Percentiles rank a stretch among this genome's conserved stretches.
These are phyloP conservation scores for Maconellicoccus hirsutus DNA, from an alignment of 1,140 invertebrate genomes.

Conservation along the genomic window DNA sequence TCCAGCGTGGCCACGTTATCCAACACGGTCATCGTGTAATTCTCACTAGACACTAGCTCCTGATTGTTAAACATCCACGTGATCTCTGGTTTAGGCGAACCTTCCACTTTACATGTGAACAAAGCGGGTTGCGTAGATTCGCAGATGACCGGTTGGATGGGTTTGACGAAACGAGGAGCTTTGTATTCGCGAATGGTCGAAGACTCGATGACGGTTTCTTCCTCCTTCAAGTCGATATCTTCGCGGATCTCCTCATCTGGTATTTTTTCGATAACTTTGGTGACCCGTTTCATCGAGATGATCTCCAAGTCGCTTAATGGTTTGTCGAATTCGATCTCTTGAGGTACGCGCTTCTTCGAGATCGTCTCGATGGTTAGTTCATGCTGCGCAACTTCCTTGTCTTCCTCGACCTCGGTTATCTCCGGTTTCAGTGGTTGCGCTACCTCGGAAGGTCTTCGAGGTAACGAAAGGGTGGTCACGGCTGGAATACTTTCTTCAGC, in stretches of 20 bases:
- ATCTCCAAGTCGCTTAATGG: slow-evolving; percentile 45
- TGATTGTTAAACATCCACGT: slow-evolving; percentile 65
- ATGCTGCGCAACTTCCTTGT: slow-evolving; percentile 27
- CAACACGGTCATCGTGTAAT: slow-evolving; percentile 45
- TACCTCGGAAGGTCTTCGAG: not conserved
- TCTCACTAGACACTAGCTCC: slow-evolving; percentile 48
- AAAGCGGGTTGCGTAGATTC: slow-evolving; percentile 47
- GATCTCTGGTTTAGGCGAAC: slow-evolving; percentile 53
- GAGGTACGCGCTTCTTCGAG: slow-evolving; percentile 24
- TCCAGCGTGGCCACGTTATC: slow-evolving; percentile 52
- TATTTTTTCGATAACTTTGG: not conserved
- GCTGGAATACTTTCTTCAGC: slow-evolving; percentile 28
- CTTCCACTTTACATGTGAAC: slow-evolving; percentile 55
- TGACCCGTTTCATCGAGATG: slow-evolving; percentile 36
- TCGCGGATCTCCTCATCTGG: not conserved
- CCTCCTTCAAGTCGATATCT: not conserved
- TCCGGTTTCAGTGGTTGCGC: slow-evolving; percentile 14
- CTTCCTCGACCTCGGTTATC: slow-evolving; percentile 26
- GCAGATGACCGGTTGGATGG: slow-evolving; percentile 51
- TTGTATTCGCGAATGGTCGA: slow-evolving; percentile 29
- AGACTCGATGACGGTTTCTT: not conserved
- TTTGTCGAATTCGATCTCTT: slow-evolving; percentile 31
- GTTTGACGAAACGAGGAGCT: slow-evolving; percentile 56
- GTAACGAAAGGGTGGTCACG: not conserved
- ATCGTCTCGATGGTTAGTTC: slow-evolving; percentile 28